Conservation (phyloP, 37 sponge, comb jelly and placozoan species). For the Ephydatia muelleri region DNA sequence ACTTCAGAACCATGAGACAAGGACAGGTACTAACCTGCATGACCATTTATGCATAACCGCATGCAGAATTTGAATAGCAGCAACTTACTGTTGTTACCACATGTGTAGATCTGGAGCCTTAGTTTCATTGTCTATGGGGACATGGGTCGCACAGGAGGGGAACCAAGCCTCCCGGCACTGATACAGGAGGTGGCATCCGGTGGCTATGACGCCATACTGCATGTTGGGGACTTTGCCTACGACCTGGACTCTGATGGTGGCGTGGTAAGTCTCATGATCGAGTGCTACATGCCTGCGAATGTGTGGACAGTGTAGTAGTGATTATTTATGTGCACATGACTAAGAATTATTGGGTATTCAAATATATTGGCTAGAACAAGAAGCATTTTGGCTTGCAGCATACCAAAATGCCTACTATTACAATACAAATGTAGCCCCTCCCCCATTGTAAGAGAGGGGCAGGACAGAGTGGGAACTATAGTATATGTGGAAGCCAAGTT, state of each 20-base stretch:
- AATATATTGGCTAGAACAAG: too few species aligned
- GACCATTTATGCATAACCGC: not conserved
- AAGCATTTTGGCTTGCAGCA: too few species aligned
- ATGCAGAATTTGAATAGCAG: not conserved
- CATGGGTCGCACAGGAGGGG: conserved; percentile 20
- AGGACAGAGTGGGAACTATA: too few species aligned
- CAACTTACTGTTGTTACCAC: not conserved
- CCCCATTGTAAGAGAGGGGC: too few species aligned
- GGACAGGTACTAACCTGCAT: not conserved
- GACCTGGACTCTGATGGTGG: conserved; percentile 46
- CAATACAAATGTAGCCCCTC: too few species aligned
- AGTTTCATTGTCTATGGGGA: conserved; percentile 40
- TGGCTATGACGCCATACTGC: conserved; percentile 27
- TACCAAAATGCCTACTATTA: too few species aligned
- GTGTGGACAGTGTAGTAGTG: not conserved
- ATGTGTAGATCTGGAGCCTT: conserved; percentile 10
- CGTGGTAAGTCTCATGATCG: conserved; percentile 10
- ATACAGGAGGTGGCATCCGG: conserved; percentile 6
- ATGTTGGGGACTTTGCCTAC: conserved; percentile 44
- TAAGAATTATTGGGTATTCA: too few species aligned
- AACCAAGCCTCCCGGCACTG: conserved; percentile 13
- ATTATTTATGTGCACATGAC: too few species aligned
- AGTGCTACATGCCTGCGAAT: not conserved
- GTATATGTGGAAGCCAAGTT: not conserved
- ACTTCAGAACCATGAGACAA: conserved; percentile 28